Conservation (phyloP, 2,888 invertebrate genomes). For the Empis stercorea region DNA sequence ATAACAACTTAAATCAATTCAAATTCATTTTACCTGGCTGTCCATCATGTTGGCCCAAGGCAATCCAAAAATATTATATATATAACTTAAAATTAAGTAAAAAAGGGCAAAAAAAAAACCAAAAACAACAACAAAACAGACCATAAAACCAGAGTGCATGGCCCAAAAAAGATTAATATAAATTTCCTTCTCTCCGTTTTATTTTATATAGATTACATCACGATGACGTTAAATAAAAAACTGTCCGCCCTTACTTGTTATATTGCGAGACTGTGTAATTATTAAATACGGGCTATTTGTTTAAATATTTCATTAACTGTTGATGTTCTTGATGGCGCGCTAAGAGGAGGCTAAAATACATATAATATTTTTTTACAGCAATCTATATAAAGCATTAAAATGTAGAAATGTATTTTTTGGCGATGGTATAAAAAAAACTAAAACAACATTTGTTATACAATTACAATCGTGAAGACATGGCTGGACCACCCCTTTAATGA, state of each 20-base stretch:
- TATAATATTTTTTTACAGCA: no score
- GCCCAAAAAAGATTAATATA: no score
- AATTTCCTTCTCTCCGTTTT: no score
- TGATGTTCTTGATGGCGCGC: background rate
- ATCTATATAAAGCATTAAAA: no score
- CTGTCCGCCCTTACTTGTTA: slow-evolving; percentile 16
- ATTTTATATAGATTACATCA: background rate
- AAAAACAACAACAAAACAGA: background rate
- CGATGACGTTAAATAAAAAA: background rate
- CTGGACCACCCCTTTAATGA: slow-evolving; percentile 38
- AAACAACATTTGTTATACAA: no score
- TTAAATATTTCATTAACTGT: slow-evolving; percentile 10
- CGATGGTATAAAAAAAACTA: no score
- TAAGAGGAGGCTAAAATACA: no score
- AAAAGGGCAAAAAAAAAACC: background rate
- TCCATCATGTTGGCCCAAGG: background rate
- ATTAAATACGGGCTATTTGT: slow-evolving; percentile 16
- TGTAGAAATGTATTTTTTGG: no score
- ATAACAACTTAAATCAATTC: background rate
- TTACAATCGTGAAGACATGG: slow-evolving; percentile 9
- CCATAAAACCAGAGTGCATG: no score
- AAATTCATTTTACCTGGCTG: background rate
- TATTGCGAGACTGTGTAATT: slow-evolving; percentile 9
- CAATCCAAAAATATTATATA: background rate
- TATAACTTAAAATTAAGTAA: background rate